These are phyloP conservation scores for Pseudomyrmex flavicornis DNA, from an alignment of 1,140 invertebrate genomes.

Conservation along the genomic window DNA sequence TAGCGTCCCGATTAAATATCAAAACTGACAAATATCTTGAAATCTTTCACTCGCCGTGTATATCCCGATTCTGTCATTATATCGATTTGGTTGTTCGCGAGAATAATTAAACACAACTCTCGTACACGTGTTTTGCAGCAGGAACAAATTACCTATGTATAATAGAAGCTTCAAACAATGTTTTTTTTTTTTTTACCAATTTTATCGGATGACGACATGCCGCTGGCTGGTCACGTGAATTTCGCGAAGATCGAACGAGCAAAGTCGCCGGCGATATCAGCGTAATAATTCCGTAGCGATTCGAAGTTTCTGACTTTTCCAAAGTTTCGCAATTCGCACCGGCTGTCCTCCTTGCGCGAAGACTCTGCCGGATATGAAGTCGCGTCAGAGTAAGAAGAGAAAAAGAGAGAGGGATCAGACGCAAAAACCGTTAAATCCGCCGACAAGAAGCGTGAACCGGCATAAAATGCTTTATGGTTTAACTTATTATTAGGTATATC, in stretches of 20 bases:
- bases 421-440: constrained; percentile 21
- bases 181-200: no score
- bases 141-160: no score
- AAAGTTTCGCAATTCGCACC: constrained; percentile 43
- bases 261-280: constrained; percentile 14
- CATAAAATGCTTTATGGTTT: constrained; percentile 53
- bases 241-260: background rate
- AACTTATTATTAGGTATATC: constrained; percentile 44
- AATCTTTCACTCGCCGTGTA: background rate
- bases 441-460: constrained; percentile 28
- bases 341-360: background rate
- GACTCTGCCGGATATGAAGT: constrained; percentile 21
- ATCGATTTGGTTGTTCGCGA: no score
- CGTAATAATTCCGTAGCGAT: constrained; percentile 6
- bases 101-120: no score
- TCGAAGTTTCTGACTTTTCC: constrained; percentile 10
- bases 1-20: constrained; percentile 3
- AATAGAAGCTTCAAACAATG: no score
- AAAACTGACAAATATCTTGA: constrained; percentile 1
- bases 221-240: background rate
- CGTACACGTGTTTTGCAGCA: no score
- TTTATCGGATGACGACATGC: no score
- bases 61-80: background rate
- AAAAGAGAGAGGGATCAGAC: constrained; percentile 37
- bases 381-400: background rate